Evolutionary conservation across 2,888 invertebrate species (phyloP), one percentile per base, ranked within the genome.

Genomic region (Hetaerina titia): DNA sequence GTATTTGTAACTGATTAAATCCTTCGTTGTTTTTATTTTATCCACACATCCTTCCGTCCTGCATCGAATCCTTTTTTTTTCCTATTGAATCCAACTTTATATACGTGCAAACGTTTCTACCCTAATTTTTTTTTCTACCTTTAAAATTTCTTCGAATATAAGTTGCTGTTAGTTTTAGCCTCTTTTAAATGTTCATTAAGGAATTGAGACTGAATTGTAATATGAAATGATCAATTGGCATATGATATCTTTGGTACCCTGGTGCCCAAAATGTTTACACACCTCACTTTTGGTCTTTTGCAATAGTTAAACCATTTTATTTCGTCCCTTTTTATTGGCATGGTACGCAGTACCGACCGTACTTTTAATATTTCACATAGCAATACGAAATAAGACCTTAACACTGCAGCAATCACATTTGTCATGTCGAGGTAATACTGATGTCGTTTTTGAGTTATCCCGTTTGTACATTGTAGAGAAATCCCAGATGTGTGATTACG

Each of bases 1-100:
- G 96, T 96, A 96, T 96, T 96, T 96, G 96, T 96, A 96, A 95
- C 90, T 94, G 94, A 95, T 95, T 95, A 95, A 81, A 89, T 89
- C 89, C 88, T 95, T 81, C 25, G 64, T 89, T 45, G 60, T 88
- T 95, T 81, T 92, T 95, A 92, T n/a, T 58, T 60, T 89, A 64
- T 94, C 57, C 88, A 19, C 89, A 45, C n/a, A 63, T 63, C 64
- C 69, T 64, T 92, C 64, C 45, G 31, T 69, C 92, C 90, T 58
- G 58, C 57, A 69, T 69, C 69, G 69, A 22, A 69, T 7, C 69
- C 69, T 81, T 81, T 15, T 45, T 45, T 45, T 45, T 31, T 31
- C 81, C 13, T 81, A 13, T 69, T 81, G 13, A 31, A 81, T 31
- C 31, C 81, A 25, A 31, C 81, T 81, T 13, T 81, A 13, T 25